A percentile compares a stretch with the other conserved stretches of the same genome.
Conservation (phyloP, 2,888 invertebrate species). For the Diadegma fenestrale region DNA sequence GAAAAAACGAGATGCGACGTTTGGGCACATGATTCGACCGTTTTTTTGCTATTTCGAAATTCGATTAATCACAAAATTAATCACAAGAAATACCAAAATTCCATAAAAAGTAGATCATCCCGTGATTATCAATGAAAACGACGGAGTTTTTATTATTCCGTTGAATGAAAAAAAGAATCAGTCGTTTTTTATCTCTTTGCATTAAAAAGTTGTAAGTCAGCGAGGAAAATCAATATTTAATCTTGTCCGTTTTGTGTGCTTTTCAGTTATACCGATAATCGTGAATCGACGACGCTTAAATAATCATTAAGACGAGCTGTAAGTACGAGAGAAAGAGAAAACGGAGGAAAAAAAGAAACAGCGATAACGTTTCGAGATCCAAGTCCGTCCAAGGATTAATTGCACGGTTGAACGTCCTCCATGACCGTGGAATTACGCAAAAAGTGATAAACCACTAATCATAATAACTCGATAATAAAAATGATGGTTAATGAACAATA, state of each 20-base stretch:
- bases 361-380: background rate
- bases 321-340: background rate
- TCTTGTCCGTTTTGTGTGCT: background rate
- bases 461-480: constrained; percentile 28
- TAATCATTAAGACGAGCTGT: background rate
- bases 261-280: background rate
- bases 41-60: no score
- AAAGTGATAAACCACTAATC: constrained; percentile 47
- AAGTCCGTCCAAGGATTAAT: constrained; percentile 79
- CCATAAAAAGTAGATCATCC: no score
- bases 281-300: background rate
- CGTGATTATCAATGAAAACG: no score
- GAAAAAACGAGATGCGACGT: no score
- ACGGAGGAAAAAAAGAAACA: background rate
- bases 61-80: no score
- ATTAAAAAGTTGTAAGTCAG: no score
- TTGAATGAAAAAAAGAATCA: no score
- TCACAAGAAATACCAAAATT: no score
- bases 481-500: constrained; percentile 1
- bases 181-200: no score
- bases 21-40: no score
- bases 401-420: constrained; percentile 48
- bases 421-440: constrained; percentile 47
- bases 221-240: background rate
- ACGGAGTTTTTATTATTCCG: no score